Evolutionary conservation across 2,113 vertebrate genomes (phyloP).

Genomic region (Ariopsis seemanni): DNA sequence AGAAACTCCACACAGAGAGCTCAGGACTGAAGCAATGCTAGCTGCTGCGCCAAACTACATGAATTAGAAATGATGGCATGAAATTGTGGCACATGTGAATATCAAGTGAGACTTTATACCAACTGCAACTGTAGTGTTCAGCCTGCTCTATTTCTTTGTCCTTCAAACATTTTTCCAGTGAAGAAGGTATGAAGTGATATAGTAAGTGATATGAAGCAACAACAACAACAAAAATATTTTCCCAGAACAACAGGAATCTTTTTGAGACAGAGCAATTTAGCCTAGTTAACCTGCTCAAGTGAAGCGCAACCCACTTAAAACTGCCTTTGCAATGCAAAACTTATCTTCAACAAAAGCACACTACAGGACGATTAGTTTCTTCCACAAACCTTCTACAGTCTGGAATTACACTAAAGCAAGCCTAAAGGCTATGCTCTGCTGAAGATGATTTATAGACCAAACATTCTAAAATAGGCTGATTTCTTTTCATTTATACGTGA

Average conservation of each 20-base stretch:
- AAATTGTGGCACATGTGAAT: background rate
- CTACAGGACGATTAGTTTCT: background rate
- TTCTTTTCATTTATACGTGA: too few relatives aligned
- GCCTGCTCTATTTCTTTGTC: background rate
- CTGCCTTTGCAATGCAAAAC: conserved; percentile 31
- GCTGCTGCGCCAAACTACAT: background rate
- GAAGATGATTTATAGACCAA: background rate
- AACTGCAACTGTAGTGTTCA: background rate
- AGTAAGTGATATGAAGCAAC: background rate
- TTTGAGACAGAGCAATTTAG: background rate
- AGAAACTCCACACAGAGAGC: background rate
- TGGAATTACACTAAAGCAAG: background rate
- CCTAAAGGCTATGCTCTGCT: background rate
- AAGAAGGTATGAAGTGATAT: background rate
- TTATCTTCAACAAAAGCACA: background rate
- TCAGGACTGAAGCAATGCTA: background rate
- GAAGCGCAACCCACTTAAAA: conserved; percentile 14
- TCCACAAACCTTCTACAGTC: background rate
- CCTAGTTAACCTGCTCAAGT: background rate
- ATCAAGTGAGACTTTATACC: background rate
- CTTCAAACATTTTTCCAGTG: background rate
- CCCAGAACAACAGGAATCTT: background rate
- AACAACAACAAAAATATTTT: background rate
- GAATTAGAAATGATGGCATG: background rate
- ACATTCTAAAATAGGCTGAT: background rate